Evolutionary conservation across 2,113 vertebrate species (phyloP), one percentile per base, ranked within the genome.

Genomic region (Bos taurus): DNA sequence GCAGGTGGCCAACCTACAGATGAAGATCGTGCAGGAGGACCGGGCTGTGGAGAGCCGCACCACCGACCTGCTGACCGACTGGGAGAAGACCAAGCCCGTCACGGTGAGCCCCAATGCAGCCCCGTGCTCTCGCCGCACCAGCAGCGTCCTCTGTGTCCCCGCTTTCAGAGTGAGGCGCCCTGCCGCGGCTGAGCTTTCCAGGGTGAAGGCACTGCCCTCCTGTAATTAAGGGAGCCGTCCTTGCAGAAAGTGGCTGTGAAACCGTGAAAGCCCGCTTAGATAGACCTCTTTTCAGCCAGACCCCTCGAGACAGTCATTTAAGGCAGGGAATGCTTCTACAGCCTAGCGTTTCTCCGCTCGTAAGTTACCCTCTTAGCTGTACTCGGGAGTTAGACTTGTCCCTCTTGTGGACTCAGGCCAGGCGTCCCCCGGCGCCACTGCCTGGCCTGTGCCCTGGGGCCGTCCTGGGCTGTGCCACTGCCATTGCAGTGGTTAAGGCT

Each of bases 11-110:
- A 99, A 99, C 99, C 98, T 99, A 97, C 99, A 99, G 96, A 99
- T 99, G 99, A 99, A 99, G 98, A 99, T 99, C 0, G 99, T 99
- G 46, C 99, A 99, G 95, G 99, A 99, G 98, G 99, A 99, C 98
- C 99, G 99, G 33, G 99, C 99, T 1, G 99, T 99, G 97, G 99
- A 99, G 95, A 99, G 99, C 98, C 99, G 99, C 83, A 99, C 99
- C 82, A 99, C 99, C 0, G 99, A 99, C 98, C 97, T 99, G 98
- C 99, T 99, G 43, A 99, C 98, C 3, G 99, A 99, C 98, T 99
- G 99, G 99, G 99, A 99, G 98, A 99, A 99, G 98, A 99, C 99
- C 97, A 99, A 99, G 97, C 99, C 99, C 1, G 99, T 99, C 4
- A 99, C 99, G 82, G 99, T 99, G 99, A 98, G 99, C 83, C 85